Evolutionary conservation across 1,140 invertebrate species (phyloP), one percentile per base, ranked within the genome.

Genomic region (Calosoma granatense): DNA sequence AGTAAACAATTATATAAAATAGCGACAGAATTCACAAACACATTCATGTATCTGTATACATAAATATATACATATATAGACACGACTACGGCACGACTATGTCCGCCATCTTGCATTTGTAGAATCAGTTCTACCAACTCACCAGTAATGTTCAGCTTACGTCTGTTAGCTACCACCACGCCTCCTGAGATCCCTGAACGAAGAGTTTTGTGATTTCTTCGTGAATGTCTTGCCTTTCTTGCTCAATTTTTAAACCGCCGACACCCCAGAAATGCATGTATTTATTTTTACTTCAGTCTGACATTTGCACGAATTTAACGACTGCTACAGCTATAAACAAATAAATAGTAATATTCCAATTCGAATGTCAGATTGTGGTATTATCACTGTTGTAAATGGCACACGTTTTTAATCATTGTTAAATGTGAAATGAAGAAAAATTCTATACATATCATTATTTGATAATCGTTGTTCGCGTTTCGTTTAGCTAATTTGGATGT

Each of bases 361-460:
- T n/a, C n/a, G n/a, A n/a, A n/a, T n/a, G n/a, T n/a, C n/a, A n/a
- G n/a, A n/a, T n/a, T n/a, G n/a, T n/a, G n/a, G n/a, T n/a, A n/a
- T n/a, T n/a, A n/a, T n/a, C n/a, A n/a, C n/a, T n/a, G n/a, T n/a
- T n/a, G n/a, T n/a, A n/a, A n/a, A 36, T 36, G n/a, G 15, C 41
- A 47, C 41, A 47, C 41, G 17, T 4, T 47, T 47, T 47, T 47
- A 12, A 47, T 47, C 4, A 47, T 47, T 47, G 41, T 47, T 47
- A 47, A 47, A 47, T 47, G 41, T 47, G 9, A 47, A 17, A 17
- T 47, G 4, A 47, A 47, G 9, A 9, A 12, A 9, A 9, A 36
- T 17, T 47, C 4, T 47, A 47, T 47, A 47, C 41, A 47, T 47
- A 47, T 47, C 41, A 47, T 47, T 47, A 47, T 47, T 47, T 47